Conservation (phyloP, 1,140 invertebrate genomes). For the Eumaeus atala region DNA sequence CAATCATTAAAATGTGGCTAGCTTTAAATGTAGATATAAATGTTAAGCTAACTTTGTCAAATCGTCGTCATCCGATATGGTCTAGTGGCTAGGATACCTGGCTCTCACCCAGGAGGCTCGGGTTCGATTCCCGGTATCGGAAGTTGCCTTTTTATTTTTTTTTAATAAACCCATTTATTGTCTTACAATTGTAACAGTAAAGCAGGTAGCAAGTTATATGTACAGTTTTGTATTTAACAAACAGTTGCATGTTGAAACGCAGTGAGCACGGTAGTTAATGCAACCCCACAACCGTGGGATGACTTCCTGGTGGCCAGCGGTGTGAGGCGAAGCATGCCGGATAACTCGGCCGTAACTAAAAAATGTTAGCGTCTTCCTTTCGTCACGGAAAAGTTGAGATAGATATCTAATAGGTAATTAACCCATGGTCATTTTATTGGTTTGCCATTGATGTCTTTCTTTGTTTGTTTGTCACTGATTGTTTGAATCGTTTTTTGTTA, state of each 20-base stretch:
- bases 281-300: slow-evolving; percentile 10
- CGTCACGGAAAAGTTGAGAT: background rate
- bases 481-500: too few species aligned
- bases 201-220: background rate
- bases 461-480: too few species aligned
- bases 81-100: slow-evolving; percentile 35
- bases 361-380: slow-evolving; percentile 3
- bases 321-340: slow-evolving; percentile 7
- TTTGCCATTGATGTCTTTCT: too few species aligned
- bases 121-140: slow-evolving; percentile 53
- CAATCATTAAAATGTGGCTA: too few species aligned
- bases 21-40: too few species aligned
- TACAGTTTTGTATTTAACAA: background rate
- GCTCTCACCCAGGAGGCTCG: slow-evolving; percentile 47
- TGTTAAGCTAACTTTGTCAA: too few species aligned
- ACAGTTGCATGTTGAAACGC: slow-evolving; percentile 4
- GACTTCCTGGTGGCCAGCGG: slow-evolving; percentile 1
- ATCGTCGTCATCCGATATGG: too few species aligned
- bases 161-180: too few species aligned
- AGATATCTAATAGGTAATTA: background rate
- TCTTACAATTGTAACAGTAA: too few species aligned
- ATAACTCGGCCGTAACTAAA: slow-evolving; percentile 7
- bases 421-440: background rate
- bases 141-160: slow-evolving; percentile 16
- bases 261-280: background rate